Base-by-base conservation (phyloP, 2,113 vertebrate species). In the Cercopithecus mona region DNA sequence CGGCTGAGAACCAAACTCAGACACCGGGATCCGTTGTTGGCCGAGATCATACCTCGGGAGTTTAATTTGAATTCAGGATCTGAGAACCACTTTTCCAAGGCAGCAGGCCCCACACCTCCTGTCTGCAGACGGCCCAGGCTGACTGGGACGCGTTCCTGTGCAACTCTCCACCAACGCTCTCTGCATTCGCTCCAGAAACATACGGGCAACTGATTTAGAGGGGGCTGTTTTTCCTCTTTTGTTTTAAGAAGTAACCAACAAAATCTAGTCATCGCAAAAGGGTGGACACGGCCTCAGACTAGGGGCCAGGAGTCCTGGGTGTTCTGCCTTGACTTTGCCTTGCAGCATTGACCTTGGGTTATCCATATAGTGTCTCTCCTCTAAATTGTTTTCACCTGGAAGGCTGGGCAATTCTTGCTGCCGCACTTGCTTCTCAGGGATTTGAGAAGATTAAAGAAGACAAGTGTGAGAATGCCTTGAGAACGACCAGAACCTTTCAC, bases 401-500 rank as follows among this genome's bases (percentile, higher is more conserved):
- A 66, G 16, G 10, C 66, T 30, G 10, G 0, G 8, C 10, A 0
- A 1, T 27, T 85, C 68, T 27, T 23, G 1, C 80, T 14, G 80
- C 68, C 59, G 43, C 12, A 23, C 70, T 90, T 17, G 32, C 76
- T 82, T 86, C 78, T 82, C 12, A 0, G 0, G 4, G 52, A 32
- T 57, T n/a, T 4, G 72, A 68, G 25, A 70, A 86, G 70, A 86
- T 66, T 95, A 64, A 95, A 82, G 91, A 86, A 86, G 85, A 93
- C 45, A 78, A 43, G 20, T 75, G 25, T 66, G 79, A 64, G 52
- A 52, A 45, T 5, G 11, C 64, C 95, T 90, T 84, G 83, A 72
- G 66, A 64, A 64, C 14, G 43, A 11, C 25, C 18, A 81, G 35
- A 84, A 38, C 3, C 45, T 35, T 72, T 35, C 81, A 25, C 83